These are phyloP conservation scores for Bembecia ichneumoniformis DNA, from an alignment of 2,888 invertebrate species.

Conservation along the genomic window DNA sequence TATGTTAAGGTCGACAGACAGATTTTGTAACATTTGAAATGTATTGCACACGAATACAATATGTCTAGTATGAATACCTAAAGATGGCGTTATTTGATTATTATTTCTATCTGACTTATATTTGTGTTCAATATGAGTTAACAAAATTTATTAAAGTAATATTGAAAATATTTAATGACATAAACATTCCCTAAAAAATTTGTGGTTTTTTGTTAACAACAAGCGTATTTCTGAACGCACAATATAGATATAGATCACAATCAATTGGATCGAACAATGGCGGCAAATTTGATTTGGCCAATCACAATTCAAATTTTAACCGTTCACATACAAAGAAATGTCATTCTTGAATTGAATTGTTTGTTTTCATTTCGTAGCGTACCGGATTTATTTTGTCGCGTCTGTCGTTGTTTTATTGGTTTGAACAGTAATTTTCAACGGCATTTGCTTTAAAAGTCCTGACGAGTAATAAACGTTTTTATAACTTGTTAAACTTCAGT, in stretches of 20 bases:
- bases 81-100: too few relatives aligned
- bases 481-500: conserved; percentile 29
- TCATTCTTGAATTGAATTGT: neutral
- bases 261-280: conserved; percentile 33
- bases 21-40: too few relatives aligned
- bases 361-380: neutral
- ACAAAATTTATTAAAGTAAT: too few relatives aligned
- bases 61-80: too few relatives aligned
- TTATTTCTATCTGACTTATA: too few relatives aligned
- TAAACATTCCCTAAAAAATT: neutral
- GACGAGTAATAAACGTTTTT: conserved; percentile 19
- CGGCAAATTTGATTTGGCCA: conserved; percentile 54
- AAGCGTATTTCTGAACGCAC: conserved; percentile 19
- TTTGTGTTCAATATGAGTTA: too few relatives aligned
- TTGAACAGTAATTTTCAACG: conserved; percentile 45
- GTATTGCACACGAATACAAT: too few relatives aligned
- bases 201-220: neutral
- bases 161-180: too few relatives aligned
- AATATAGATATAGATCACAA: conserved; percentile 37
- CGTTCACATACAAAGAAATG: conserved; percentile 24
- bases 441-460: conserved; percentile 26
- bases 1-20: too few relatives aligned
- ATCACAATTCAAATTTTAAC: conserved; percentile 33
- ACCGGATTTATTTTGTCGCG: conserved; percentile 22
- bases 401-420: conserved; percentile 34